A percentile compares a stretch with the other conserved stretches of the same genome.
Conservation (phyloP, 2,113 vertebrate genomes). For the Anguilla rostrata region DNA sequence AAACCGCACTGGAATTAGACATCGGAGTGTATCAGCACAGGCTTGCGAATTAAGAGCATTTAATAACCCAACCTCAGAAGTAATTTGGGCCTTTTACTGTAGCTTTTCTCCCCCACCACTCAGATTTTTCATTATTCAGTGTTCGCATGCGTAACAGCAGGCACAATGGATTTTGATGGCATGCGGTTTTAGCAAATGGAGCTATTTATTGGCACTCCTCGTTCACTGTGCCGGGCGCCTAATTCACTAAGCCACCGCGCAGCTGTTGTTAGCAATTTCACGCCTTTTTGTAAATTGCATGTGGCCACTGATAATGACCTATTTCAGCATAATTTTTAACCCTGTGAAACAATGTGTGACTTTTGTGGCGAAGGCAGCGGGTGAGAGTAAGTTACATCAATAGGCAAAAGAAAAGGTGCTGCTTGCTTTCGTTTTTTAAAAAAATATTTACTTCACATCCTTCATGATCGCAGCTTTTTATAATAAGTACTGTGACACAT, state of each 20-base stretch:
- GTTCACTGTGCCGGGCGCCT: conserved; percentile 30
- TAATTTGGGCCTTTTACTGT: not conserved
- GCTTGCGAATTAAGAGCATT: not conserved
- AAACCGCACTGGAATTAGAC: not conserved
- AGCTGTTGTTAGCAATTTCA: conserved; percentile 50
- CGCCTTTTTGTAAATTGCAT: conserved; percentile 46
- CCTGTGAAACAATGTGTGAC: conserved; percentile 33
- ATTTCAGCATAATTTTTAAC: conserved; percentile 49
- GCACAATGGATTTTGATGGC: conserved; percentile 19
- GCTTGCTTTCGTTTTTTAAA: conserved; percentile 11
- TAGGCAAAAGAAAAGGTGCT: not conserved
- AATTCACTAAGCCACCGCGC: conserved; percentile 38
- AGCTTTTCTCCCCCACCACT: not conserved
- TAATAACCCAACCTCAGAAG: not conserved
- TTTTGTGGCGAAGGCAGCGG: conserved; percentile 28
- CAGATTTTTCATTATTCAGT: not conserved
- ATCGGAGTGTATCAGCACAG: not conserved
- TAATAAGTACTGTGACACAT: conserved; percentile 13
- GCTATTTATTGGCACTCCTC: conserved; percentile 39
- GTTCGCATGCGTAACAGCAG: not conserved
- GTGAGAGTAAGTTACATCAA: conserved; percentile 12
- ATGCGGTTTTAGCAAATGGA: conserved; percentile 41
- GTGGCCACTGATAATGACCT: conserved; percentile 39
- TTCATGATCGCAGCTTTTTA: not conserved
- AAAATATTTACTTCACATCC: no score